Evolutionary conservation across 2,888 invertebrate genomes (phyloP), one percentile per base, ranked within the genome.

Genomic region (Cephalotes varians): DNA sequence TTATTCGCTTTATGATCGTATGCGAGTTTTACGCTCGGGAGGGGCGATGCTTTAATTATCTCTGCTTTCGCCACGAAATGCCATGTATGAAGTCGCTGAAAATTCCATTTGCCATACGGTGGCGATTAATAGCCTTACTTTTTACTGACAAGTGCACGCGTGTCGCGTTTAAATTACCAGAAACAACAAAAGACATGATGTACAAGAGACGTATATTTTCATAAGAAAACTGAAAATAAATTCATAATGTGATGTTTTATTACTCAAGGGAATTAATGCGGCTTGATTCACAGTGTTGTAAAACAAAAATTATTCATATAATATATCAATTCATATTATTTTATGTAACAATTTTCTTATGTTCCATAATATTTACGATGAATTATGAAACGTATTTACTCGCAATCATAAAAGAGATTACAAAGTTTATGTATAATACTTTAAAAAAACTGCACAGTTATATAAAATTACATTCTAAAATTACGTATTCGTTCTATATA

Each of bases 1-100:
- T 74, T 74, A 74, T 74, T 74, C 49, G 74, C 74, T 74, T 74
- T 74, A 49, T 74, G 74, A 74, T 74, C 34, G 47, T 74, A 74
- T 25, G 74, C 74, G 74, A 74, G 34, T 34, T 74, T 74, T 74
- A 64, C 64, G 74, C 74, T 64, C 34, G 31, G 49, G 37, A 40
- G 40, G 37, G 21, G 72, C 34, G 71, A 44, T 31, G 79, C 12
- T 69, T 80, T 71, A 80, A 80, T 80, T 58, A 80, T 49, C 58
- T 71, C 37, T 31, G 34, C 25, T 62, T 51, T 54, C 49, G 49
- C 62, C 58, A 44, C 58, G 58, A 73, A 73, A 73, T 73, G 72
- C 72, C 60, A 62, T 40, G 49, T 62, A 62, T 62, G 34, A 62
- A 49, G 62, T 62, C 62, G 62, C 49, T 74, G 74, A 74, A 62